Evolutionary conservation across 2,888 invertebrate genomes (phyloP), one percentile per base, ranked within the genome.

Genomic region (Leptopterna dolabrata): DNA sequence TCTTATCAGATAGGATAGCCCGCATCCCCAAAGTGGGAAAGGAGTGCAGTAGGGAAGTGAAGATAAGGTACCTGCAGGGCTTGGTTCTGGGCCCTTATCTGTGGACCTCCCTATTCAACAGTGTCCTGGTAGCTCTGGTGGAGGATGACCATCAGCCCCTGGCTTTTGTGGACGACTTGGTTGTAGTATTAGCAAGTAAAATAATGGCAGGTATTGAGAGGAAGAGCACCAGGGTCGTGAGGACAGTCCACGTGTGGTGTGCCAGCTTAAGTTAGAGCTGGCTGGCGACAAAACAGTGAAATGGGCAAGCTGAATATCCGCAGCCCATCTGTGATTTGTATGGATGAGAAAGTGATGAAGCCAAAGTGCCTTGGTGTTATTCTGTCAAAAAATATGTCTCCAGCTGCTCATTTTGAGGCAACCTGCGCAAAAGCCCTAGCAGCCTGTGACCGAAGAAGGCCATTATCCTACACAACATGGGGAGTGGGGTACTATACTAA

Each of bases 41-140:
- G 0, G 0, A 11, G 0, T 80, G 80, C 63, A 1, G 4, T 1
- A 16, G 83, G n/a, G 4, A n/a, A 29, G 16, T 83, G 0, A 29
- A 27, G 14, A 63, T 83, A 82, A 89, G 90, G 0, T 90, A 89
- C 63, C 90, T 90, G 0, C 90, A 90, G 86, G 90, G 90, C 0
- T 90, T 89, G 4, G 36, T 36, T 7, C 36, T 36, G 36, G 36
- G 36, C 2, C 36, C 36, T 36, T 36, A 36, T 7, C 36, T 89
- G 0, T 90, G 90, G 90, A 89, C 89, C 51, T 81, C 88, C 51
- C 30, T 87, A 1, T 88, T 90, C 87, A 89, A 90, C 41, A 63
- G 73, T 9, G n/a, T 89, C 6, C 87, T 90, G 14, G 36, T 7
- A 2, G 7, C 29, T 30, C 19, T 41, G 73, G 13, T 81, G 76